These are phyloP conservation scores for Acleris literana DNA, from an alignment of 2,888 invertebrate genomes.

Conservation along the genomic window DNA sequence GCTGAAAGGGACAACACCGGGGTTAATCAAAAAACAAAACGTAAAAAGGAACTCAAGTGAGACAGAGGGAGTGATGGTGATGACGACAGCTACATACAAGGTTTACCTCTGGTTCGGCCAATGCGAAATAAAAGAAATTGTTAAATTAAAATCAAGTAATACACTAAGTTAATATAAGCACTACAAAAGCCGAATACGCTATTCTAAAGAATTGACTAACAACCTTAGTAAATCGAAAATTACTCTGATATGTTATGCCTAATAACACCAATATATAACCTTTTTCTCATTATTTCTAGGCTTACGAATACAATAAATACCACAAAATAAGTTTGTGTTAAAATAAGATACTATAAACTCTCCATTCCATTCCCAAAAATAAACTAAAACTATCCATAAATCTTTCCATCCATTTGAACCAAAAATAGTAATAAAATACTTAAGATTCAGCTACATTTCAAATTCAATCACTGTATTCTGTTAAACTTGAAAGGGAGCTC, in stretches of 20 bases:
- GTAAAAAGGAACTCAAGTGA: slow-evolving; percentile 45
- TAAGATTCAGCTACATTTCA: too few species aligned
- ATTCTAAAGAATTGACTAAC: slow-evolving; percentile 4
- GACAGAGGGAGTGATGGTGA: slow-evolving; percentile 46
- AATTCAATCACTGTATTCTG: too few species aligned
- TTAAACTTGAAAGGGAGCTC: too few species aligned
- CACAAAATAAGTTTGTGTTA: too few species aligned
- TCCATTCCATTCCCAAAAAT: too few species aligned
- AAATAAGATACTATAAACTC: too few species aligned
- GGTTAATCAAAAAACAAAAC: slow-evolving; percentile 68
- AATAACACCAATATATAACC: background rate
- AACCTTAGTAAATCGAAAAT: slow-evolving; percentile 6
- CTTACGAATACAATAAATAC: too few species aligned
- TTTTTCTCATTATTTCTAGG: too few species aligned
- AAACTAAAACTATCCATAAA: too few species aligned
- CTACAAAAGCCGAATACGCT: slow-evolving; percentile 18
- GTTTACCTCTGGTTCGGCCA: slow-evolving; percentile 80
- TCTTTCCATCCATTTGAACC: too few species aligned
- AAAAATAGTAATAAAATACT: too few species aligned
- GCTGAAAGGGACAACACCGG: slow-evolving; percentile 84
- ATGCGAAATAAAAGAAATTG: slow-evolving; percentile 64
- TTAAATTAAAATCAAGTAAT: slow-evolving; percentile 48
- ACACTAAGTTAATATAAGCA: slow-evolving; percentile 27
- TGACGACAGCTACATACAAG: slow-evolving; percentile 52
- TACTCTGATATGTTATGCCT: background rate